These are phyloP conservation scores for Latrodectus elegans DNA, from an alignment of 2,888 invertebrate species.

Conservation along the genomic window DNA sequence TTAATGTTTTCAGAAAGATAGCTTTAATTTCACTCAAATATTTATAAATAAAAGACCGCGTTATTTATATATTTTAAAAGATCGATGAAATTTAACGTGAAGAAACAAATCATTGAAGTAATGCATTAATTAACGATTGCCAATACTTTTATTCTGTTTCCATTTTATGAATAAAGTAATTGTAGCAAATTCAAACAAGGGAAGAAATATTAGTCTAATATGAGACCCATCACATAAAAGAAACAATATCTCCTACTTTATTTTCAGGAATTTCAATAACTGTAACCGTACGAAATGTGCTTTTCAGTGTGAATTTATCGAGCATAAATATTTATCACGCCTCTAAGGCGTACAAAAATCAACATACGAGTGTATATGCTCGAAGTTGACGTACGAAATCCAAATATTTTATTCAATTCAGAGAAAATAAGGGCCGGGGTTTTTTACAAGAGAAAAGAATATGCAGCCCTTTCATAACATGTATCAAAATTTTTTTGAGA, in stretches of 20 bases:
- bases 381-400: constrained; percentile 9
- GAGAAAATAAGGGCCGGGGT: constrained; percentile 20
- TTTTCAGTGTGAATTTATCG: constrained; percentile 6
- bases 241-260: background rate
- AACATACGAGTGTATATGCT: background rate
- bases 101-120: no score
- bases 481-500: constrained; percentile 19
- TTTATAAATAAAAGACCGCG: no score
- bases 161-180: no score
- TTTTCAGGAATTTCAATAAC: background rate
- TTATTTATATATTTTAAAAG: no score
- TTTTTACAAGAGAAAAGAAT: constrained; percentile 7
- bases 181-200: no score
- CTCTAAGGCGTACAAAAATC: constrained; percentile 25
- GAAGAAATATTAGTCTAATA: no score
- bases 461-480: constrained; percentile 16
- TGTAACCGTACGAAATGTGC: background rate
- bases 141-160: no score
- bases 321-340: constrained; percentile 42
- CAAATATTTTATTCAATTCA: constrained; percentile 45
- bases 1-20: no score
- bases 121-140: no score
- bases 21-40: no score
- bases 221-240: background rate
- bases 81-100: no score